Conservation (phyloP, 2,113 vertebrate species). For the Entomyzon cyanotis region DNA sequence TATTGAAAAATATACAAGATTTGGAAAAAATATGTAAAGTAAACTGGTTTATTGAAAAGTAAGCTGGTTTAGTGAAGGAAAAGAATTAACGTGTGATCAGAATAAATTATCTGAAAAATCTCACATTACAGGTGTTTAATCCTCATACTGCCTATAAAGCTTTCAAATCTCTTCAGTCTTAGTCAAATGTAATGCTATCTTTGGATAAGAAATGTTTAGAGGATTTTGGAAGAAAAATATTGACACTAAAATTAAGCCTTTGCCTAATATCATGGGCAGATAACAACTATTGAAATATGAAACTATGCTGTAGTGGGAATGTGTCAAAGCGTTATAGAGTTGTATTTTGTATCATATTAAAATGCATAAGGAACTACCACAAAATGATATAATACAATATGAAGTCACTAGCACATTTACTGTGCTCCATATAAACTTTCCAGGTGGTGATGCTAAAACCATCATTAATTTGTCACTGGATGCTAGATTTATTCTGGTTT, state of each 20-base stretch:
- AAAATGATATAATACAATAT: not conserved
- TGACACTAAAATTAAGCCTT: not conserved
- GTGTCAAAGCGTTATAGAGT: not conserved
- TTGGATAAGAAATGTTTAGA: not conserved
- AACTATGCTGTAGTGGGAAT: not conserved
- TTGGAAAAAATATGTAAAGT: not conserved
- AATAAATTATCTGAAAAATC: not conserved
- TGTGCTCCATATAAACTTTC: not conserved
- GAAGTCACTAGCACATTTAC: not conserved
- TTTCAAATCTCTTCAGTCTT: not conserved
- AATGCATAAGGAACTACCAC: not conserved
- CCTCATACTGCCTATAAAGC: not conserved
- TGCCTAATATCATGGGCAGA: not conserved
- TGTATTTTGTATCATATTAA: not conserved
- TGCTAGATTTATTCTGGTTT: not conserved
- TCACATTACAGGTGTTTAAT: not conserved
- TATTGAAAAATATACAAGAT: not conserved
- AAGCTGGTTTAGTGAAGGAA: not conserved
- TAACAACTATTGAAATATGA: not conserved
- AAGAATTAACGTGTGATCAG: not conserved
- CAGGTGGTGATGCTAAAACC: not conserved
- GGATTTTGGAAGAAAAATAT: not conserved
- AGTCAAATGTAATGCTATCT: not conserved
- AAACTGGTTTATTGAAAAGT: not conserved
- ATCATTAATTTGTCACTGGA: not conserved